Evolutionary conservation across 2,797 vertebrate genomes (phyloP), one percentile per base, ranked within the genome.

Genomic region (Propithecus perrieri): DNA sequence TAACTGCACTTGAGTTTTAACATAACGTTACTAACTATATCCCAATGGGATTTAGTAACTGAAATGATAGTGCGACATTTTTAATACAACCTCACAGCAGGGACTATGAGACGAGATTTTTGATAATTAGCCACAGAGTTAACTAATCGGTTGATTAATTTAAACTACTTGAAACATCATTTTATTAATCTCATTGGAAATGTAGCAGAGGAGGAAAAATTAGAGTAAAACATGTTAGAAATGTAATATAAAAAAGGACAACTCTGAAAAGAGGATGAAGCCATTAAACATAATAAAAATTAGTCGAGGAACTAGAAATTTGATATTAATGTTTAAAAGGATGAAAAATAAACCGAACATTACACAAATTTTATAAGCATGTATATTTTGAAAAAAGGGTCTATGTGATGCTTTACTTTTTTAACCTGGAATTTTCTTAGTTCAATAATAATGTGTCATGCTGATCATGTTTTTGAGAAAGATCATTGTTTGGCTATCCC

Each of bases 121-220:
- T 80, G 46, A 94, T 57, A 90, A 94, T 90, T 93, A 94, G 38
- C 61, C 63, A 38, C 35, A 83, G 4, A 96, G 61, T 85, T 97
- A 92, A 96, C 78, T 91, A 89, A 79, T 71, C 15, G 85, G 59
- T 79, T 95, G 55, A 85, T 92, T 84, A 92, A 90, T 63, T 92
- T 91, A 46, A 96, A 71, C 67, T 89, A 89, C 65, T 91, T 65
- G 57, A 94, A 93, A 22, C 46, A 86, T 88, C 41, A 75, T 65
- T 88, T 93, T 89, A 84, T 88, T 69, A 88, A 89, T 83, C 78
- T 91, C 72, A 75, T 69, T 96, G 57, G 30, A 91, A 93, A 96
- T 81, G 59, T 79, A 95, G 5, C 13, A 78, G 12, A 85, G 48
- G 26, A 85, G 20, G 61, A 87, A 95, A 95, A 79, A 75, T 33